Conservation (phyloP, 2,888 invertebrate species). For the Fragum sueziense region DNA sequence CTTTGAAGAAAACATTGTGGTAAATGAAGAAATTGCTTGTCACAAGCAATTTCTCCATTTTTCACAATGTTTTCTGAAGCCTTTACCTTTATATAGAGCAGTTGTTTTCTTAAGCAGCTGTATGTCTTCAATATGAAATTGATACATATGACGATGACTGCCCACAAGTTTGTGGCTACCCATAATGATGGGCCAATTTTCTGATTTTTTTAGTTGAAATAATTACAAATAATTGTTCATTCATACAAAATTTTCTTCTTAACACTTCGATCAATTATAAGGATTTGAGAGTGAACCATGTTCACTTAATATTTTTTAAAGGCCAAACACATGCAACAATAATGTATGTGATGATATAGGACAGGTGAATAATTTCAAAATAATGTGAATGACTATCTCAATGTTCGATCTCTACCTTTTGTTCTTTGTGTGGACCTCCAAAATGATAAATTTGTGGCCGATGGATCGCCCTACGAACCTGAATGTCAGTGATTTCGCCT, state of each 20-base stretch:
- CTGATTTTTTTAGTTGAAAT: background rate
- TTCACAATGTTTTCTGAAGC: too few relatives aligned
- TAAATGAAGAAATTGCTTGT: background rate
- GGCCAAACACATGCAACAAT: too few relatives aligned
- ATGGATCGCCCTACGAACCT: background rate
- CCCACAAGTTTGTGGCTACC: conserved; percentile 3
- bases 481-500: conserved; percentile 44
- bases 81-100: too few relatives aligned
- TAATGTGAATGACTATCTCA: conserved; percentile 15
- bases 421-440: conserved; percentile 4
- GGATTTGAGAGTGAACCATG: too few relatives aligned
- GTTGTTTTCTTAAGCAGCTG: too few relatives aligned
- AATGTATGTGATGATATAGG: too few relatives aligned
- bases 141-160: conserved; percentile 5
- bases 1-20: too few relatives aligned
- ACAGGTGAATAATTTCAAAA: conserved; percentile 13
- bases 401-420: conserved; percentile 12
- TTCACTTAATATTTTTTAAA: too few relatives aligned
- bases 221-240: too few relatives aligned
- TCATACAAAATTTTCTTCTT: too few relatives aligned
- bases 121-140: background rate
- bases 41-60: background rate
- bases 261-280: too few relatives aligned
- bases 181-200: background rate
- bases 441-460: conserved; percentile 45